phyloP scores from a whole-genome alignment of 2,888 invertebrate genomes.

The Xanthia togata region DNA sequence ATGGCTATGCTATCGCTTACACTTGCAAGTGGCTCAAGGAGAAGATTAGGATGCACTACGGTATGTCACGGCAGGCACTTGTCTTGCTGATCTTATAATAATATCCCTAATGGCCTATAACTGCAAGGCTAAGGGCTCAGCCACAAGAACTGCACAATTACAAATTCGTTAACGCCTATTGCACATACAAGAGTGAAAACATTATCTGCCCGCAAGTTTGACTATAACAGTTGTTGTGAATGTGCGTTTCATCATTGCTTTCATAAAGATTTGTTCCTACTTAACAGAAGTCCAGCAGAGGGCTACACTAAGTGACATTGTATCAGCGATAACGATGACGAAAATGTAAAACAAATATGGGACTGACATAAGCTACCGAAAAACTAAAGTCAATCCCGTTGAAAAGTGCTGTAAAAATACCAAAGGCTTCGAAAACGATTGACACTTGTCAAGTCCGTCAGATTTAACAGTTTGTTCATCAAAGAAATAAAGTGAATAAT shows the following conservation, averaged over 20 bases:
- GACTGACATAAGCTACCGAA: background rate
- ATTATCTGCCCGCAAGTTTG: background rate
- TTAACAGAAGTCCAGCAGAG: background rate
- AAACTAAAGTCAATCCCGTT: background rate
- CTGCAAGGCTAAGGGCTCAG: background rate
- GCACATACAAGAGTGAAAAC: background rate
- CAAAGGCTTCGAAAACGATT: background rate
- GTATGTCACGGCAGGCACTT: slow-evolving; percentile 67
- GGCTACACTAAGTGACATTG: background rate
- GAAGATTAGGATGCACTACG: slow-evolving; percentile 82
- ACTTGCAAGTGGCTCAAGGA: slow-evolving; percentile 85
- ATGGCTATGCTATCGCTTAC: slow-evolving; percentile 83
- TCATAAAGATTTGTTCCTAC: background rate
- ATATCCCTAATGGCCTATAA: background rate
- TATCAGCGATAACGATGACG: background rate
- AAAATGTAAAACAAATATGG: background rate
- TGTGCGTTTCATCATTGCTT: too few relatives aligned
- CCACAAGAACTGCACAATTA: background rate
- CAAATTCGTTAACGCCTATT: too few relatives aligned
- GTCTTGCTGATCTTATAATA: background rate
- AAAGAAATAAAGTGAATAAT: background rate
- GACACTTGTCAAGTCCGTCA: too few relatives aligned
- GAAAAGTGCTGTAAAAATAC: background rate
- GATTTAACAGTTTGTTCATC: background rate
- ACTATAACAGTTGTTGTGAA: background rate